Evolutionary conservation across 2,113 vertebrate species (phyloP), one percentile per base, ranked within the genome.

Genomic region (Melierax canorus): DNA sequence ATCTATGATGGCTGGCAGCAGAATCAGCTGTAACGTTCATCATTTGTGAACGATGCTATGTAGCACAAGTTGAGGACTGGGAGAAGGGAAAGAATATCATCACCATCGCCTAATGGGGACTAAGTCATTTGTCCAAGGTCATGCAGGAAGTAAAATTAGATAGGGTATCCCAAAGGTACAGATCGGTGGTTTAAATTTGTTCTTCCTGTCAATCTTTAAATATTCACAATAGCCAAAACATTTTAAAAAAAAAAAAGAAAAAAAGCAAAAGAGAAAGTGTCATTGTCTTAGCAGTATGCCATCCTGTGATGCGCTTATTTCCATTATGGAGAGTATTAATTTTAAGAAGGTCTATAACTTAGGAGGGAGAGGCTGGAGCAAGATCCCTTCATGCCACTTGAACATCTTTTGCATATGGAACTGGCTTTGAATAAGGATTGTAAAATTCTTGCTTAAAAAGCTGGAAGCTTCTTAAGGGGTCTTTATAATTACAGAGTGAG

Each of bases 171-270:
- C 36, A 26, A 62, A 95, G 36, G 45, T 38, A 69, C 8, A 19
- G 41, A 13, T 11, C 0, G 0, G 38, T 15, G 48, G 15, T 45
- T 86, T 64, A 30, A 73, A n/a, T 26, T 20, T 1, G 1, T 51
- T 62, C 46, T 69, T 69, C 34, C 27, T 30, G 2, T 16, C 55
- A 11, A 48, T 19, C 20, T 39, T 34, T 53, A 76, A 59, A 81
- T 39, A n/a, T 4, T 39, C 7, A 2, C 6, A 24, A 19, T 48
- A 75, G 41, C 29, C n/a, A 77, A 85, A 67, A 67, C 20, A 3
- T 5, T 5, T 5, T 5, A 36, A 20, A 62, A 27, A 8, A 58
- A 21, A 50, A 41, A 11, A 19, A 15, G 7, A 5, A 13, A 38
- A 38, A 53, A 36, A 30, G 15, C 4, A 36, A 38, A 26, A 50